Evolutionary conservation across 2,113 vertebrate genomes (phyloP).

Genomic region (Pachyramphus minor): DNA sequence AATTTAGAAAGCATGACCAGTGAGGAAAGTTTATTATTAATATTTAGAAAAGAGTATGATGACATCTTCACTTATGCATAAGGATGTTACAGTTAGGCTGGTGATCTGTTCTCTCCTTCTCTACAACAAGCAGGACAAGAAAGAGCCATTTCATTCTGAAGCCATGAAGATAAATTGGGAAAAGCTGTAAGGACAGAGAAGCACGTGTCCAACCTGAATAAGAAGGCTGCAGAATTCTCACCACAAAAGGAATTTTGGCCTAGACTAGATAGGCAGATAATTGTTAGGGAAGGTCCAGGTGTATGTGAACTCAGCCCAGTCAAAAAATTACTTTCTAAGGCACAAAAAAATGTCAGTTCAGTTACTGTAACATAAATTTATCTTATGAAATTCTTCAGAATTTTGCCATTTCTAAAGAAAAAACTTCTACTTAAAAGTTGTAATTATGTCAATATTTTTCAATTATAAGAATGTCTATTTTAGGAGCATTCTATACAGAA

Average conservation of each 20-base stretch:
- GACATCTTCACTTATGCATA: background rate
- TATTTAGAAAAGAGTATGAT: background rate
- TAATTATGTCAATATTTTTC: background rate
- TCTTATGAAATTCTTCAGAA: background rate
- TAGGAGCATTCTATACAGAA: background rate
- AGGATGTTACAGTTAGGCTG: background rate
- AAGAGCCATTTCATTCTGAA: background rate
- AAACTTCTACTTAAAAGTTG: background rate
- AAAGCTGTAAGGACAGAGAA: background rate
- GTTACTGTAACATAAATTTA: background rate
- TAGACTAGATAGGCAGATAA: background rate
- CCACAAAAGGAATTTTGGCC: background rate
- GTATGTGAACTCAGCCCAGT: background rate
- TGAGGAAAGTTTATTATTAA: background rate
- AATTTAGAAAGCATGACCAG: background rate
- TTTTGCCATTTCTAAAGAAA: background rate
- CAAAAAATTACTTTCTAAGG: background rate
- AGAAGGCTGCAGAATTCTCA: background rate
- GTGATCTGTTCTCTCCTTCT: background rate
- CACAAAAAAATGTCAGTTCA: background rate
- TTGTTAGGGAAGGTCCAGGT: background rate
- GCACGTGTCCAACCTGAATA: background rate
- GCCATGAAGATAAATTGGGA: background rate
- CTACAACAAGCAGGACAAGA: background rate
- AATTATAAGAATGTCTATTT: background rate